These are phyloP conservation scores for Cinclus cinclus DNA, from an alignment of 2,113 vertebrate genomes.

Conservation along the genomic window DNA sequence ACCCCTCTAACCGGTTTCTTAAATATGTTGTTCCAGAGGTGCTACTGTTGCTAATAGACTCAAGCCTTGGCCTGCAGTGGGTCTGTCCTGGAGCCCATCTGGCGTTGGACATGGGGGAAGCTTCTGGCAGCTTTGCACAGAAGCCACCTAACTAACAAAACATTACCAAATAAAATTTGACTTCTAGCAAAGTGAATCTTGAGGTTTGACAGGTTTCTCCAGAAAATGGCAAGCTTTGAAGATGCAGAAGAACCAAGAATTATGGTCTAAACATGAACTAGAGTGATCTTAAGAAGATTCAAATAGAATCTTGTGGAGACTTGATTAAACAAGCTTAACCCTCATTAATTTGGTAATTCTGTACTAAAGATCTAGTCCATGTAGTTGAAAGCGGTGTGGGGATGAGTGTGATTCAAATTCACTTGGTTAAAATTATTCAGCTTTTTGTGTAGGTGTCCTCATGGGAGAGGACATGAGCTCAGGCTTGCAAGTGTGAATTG, in stretches of 20 bases:
- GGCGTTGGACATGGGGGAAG: neutral
- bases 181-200: neutral
- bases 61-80: neutral
- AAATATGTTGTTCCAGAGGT: neutral
- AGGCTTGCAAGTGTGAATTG: neutral
- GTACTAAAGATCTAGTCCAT: neutral
- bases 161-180: neutral
- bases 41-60: neutral
- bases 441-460: neutral
- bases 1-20: neutral
- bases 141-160: neutral
- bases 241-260: neutral
- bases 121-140: neutral
- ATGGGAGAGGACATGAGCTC: neutral
- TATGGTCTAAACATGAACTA: neutral
- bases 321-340: neutral
- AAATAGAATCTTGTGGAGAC: neutral
- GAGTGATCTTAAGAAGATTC: neutral
- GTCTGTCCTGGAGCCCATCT: neutral
- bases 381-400: neutral
- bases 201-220: neutral
- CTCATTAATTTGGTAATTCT: neutral
- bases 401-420: neutral
- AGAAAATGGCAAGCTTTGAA: slow-evolving; percentile 28
- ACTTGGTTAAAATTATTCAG: neutral